Conservation (phyloP, 2,113 vertebrate genomes). For the Phainopepla nitens region DNA sequence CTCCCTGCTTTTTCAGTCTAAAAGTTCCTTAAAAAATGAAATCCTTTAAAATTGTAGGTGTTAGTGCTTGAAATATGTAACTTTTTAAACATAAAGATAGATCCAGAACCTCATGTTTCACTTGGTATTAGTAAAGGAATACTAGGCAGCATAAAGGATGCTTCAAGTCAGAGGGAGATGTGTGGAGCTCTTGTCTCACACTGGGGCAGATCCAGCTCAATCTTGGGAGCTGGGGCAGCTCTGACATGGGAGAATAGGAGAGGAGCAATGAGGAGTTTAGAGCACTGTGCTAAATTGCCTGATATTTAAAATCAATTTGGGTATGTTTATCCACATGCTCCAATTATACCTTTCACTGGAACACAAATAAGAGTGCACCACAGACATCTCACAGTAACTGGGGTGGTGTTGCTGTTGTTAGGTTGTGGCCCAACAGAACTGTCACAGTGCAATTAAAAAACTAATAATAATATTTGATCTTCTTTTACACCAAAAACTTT, state of each 20-base stretch:
- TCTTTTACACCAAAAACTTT: neutral
- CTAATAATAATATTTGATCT: neutral
- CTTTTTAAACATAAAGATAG: neutral
- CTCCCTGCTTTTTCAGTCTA: neutral
- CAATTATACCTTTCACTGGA: neutral
- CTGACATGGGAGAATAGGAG: neutral
- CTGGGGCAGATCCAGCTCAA: neutral
- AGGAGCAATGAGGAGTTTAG: neutral
- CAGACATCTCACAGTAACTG: fast-evolving
- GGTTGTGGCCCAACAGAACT: neutral
- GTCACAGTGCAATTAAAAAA: neutral
- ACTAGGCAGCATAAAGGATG: neutral
- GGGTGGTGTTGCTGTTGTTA: neutral
- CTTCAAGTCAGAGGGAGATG: neutral
- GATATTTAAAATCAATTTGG: neutral
- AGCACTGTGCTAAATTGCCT: neutral
- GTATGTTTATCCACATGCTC: neutral
- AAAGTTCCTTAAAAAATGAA: neutral
- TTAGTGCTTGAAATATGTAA: neutral
- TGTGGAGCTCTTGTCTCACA: fast-evolving
- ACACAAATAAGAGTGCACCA: neutral
- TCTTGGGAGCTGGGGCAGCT: neutral
- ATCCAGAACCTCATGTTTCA: neutral
- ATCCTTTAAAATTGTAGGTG: neutral
- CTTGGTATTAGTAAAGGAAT: neutral